Conservation (phyloP, 2,888 invertebrate species). For the Eupeodes latifasciatus region DNA sequence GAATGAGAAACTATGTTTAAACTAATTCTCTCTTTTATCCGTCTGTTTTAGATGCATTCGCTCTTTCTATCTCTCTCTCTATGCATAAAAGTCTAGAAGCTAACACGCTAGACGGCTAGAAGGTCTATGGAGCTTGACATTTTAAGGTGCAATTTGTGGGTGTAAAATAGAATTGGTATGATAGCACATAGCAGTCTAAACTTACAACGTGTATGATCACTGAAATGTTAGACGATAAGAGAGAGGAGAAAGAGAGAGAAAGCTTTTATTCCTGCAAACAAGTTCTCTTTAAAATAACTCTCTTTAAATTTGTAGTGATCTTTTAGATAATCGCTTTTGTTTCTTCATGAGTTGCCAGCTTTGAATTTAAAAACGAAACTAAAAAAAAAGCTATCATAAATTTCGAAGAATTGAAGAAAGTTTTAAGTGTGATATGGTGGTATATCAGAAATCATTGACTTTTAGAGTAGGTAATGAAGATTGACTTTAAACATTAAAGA, state of each 20-base stretch:
- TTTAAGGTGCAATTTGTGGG: slow-evolving; percentile 30
- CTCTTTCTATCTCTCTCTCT: neutral
- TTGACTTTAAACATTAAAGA: slow-evolving; percentile 18
- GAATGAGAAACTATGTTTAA: neutral
- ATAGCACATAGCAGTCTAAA: neutral
- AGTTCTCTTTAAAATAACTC: slow-evolving; percentile 35
- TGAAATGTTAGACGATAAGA: neutral
- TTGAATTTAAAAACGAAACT: neutral
- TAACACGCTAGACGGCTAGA: neutral
- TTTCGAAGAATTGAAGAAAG: slow-evolving; percentile 63
- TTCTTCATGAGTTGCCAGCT: slow-evolving; percentile 61
- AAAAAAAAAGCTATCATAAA: slow-evolving; percentile 34
- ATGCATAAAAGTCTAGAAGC: slow-evolving; percentile 4
- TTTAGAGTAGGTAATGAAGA: neutral
- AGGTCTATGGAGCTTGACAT: slow-evolving; percentile 4
- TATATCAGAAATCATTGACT: too few species aligned
- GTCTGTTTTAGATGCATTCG: slow-evolving; percentile 9
- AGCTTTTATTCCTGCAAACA: slow-evolving; percentile 43
- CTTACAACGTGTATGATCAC: slow-evolving; percentile 19
- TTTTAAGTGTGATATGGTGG: neutral
- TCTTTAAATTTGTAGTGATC: slow-evolving; percentile 19
- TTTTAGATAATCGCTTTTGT: slow-evolving; percentile 30
- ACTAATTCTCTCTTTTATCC: neutral
- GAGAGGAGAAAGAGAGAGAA: neutral
- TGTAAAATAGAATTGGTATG: slow-evolving; percentile 20